Evolutionary conservation across 2,113 vertebrate genomes (phyloP), one percentile per base, ranked within the genome.

Genomic region (Phrynosoma platyrhinos): DNA sequence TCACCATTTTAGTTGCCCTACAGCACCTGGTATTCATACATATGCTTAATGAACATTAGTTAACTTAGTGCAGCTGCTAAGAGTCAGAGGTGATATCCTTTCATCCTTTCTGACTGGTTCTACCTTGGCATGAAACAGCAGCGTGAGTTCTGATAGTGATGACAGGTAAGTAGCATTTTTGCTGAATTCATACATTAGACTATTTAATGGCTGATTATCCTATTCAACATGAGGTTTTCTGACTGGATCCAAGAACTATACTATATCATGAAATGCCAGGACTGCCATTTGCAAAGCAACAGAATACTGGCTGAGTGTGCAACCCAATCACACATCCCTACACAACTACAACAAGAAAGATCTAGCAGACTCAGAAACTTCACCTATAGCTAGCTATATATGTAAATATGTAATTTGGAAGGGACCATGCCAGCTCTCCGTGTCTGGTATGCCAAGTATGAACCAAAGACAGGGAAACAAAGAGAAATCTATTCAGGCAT

Each of bases 61-160:
- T 88, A 93, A 92, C 92, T 85, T 94, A 91, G 93, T 83, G 83
- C 90, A 92, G 91, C 89, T 80, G 90, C 76, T 87, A 92, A 32
- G 86, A 87, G 76, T 53, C 82, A 90, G 47, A 88, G 82, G 75
- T 91, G 72, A 77, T 75, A 87, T 90, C 85, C 85, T 91, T 87
- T 64, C 91, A 88, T 52, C 0, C 0, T 62, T 87, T 93, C 85
- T 90, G 71, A 83, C 68, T 78, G 79, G 88, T 92, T 85, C 86
- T 87, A 83, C 82, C 94, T 79, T 74, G 42, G 53, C 12, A 25
- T 42, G 55, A 42, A 83, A 82, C 85, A 30, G 84, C 75, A 90
- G 53, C 85, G 75, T 40, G 8, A 86, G 66, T 21, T 90, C 47
- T 82, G 52, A 52, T 66, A 58, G 23, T 16, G 27, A 36, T 62